Evolutionary conservation across 2,797 vertebrate genomes (phyloP).

Genomic region (Numenius phaeopus): DNA sequence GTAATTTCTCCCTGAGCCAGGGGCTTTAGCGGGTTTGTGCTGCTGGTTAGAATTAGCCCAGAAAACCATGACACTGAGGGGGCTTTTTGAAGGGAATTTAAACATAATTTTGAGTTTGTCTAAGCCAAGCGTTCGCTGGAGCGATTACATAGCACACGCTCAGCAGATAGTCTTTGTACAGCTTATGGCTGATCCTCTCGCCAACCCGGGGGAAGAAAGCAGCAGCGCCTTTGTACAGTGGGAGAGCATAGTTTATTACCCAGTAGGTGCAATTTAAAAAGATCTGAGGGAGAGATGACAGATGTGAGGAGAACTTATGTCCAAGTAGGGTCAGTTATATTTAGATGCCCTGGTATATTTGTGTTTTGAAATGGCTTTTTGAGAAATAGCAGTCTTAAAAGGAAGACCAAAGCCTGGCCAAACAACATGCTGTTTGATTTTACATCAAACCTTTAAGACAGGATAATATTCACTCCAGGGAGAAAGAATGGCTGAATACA

Average conservation of each 20-base stretch:
- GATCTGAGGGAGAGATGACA: conserved; percentile 42
- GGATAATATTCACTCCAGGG: conserved; percentile 39
- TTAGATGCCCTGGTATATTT: conserved; percentile 47
- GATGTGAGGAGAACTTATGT: neutral
- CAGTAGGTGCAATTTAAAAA: conserved; percentile 52
- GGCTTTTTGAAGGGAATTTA: neutral
- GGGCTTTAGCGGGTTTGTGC: neutral
- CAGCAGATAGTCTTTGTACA: neutral
- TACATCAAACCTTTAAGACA: conserved; percentile 40
- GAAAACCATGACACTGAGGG: neutral
- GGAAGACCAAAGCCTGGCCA: conserved; percentile 23
- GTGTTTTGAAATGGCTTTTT: conserved; percentile 52
- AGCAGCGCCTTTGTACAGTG: neutral
- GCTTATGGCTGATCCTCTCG: neutral
- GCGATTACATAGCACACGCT: rapidly evolving
- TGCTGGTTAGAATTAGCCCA: neutral
- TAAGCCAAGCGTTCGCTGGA: neutral
- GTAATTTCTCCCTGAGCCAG: neutral
- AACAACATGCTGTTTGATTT: conserved; percentile 47
- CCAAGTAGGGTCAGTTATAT: conserved; percentile 45
- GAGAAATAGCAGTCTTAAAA: conserved; percentile 5
- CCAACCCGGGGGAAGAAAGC: neutral
- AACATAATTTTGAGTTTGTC: neutral
- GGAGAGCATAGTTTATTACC: conserved; percentile 48
- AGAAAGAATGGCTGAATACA: conserved; percentile 35